Conservation (phyloP, 1,140 invertebrate species). For the Ctenoplectra terminalis region DNA sequence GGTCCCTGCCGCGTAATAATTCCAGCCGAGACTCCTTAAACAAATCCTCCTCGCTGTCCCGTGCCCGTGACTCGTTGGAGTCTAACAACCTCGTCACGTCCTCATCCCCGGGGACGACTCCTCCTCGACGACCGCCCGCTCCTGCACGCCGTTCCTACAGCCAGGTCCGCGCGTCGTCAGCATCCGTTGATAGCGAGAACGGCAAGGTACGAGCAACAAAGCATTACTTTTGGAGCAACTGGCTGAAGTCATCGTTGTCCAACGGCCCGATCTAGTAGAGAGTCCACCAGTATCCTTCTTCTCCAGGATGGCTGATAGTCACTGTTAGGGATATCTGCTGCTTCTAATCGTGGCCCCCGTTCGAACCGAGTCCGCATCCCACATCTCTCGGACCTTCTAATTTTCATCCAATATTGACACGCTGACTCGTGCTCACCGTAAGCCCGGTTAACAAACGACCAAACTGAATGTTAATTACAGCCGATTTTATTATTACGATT, state of each 20-base stretch:
- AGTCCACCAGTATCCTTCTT: conserved; percentile 47
- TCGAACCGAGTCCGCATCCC: background rate
- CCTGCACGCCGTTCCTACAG: conserved; percentile 79
- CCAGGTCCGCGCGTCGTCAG: conserved; percentile 71
- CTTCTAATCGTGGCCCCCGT: conserved; percentile 18
- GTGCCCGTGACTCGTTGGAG: conserved; percentile 76
- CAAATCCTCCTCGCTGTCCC: conserved; percentile 77
- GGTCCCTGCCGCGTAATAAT: conserved; percentile 76
- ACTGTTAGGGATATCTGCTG: conserved; percentile 51
- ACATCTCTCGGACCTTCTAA: conserved; percentile 8
- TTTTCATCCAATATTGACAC: conserved; percentile 27
- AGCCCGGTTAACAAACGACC: conserved; percentile 31
- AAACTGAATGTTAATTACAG: background rate
- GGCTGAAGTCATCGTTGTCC: conserved; percentile 85
- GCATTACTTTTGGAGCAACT: conserved; percentile 86
- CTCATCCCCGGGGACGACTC: conserved; percentile 67
- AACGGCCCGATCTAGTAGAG: conserved; percentile 77
- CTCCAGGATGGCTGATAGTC: conserved; percentile 54
- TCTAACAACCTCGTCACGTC: conserved; percentile 65
- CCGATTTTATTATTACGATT: conserved; percentile 14
- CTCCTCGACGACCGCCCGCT: conserved; percentile 76
- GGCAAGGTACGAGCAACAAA: conserved; percentile 88
- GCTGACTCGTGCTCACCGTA: conserved; percentile 33
- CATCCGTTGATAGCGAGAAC: conserved; percentile 78
- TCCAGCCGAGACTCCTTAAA: conserved; percentile 77